Evolutionary conservation across 2,888 invertebrate genomes (phyloP).

Genomic region (Parochlus steinenii): DNA sequence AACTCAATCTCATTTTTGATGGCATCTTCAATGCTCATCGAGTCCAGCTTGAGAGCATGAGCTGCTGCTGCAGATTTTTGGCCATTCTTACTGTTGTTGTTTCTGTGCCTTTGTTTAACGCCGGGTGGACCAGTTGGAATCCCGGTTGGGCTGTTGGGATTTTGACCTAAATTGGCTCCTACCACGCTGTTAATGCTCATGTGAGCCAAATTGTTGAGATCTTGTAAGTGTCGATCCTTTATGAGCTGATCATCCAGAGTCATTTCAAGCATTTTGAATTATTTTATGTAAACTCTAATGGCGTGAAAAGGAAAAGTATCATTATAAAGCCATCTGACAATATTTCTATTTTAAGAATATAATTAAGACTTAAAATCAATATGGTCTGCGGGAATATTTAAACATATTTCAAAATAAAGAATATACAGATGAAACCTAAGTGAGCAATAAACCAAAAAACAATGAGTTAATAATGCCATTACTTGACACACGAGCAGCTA

Average conservation of each 20-base stretch:
- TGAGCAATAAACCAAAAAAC: no score
- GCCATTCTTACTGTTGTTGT: slow-evolving; percentile 3
- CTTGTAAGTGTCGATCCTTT: background rate
- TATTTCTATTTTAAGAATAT: background rate
- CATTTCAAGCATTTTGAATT: slow-evolving; percentile 5
- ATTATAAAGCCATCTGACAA: no score
- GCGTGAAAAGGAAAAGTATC: no score
- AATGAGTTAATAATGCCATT: no score
- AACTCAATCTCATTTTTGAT: slow-evolving; percentile 45
- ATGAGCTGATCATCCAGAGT: slow-evolving; percentile 6
- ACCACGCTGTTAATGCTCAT: background rate
- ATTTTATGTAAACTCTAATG: no score
- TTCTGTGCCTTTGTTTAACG: slow-evolving; percentile 2
- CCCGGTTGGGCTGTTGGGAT: no score
- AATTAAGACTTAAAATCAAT: background rate
- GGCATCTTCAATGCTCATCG: slow-evolving; percentile 26
- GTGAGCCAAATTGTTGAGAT: background rate
- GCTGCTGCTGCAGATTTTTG: background rate
- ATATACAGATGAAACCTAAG: no score
- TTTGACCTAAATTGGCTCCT: slow-evolving; percentile 1
- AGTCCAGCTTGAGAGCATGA: background rate
- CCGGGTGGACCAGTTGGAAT: no score
- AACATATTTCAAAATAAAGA: background rate
- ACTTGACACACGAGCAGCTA: no score
- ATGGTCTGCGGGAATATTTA: background rate